These are phyloP conservation scores for Pteropus alecto DNA, from an alignment of 2,113 vertebrate species.

Conservation along the genomic window DNA sequence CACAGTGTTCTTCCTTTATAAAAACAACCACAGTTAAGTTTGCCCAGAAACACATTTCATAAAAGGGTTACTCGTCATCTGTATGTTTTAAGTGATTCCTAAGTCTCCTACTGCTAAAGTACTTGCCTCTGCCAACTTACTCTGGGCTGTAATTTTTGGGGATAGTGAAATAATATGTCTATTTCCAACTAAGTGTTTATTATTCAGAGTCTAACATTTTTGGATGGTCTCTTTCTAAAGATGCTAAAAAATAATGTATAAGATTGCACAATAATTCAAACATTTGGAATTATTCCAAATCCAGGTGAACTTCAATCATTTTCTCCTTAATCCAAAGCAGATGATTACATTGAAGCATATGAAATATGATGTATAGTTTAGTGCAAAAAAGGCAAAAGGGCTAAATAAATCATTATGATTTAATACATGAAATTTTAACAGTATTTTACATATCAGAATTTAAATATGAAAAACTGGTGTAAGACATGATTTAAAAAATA, in stretches of 20 bases:
- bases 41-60: neutral
- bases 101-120: neutral
- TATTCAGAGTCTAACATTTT: conserved; percentile 29
- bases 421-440: neutral
- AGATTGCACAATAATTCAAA: neutral
- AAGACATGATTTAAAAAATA: neutral
- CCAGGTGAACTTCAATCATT: conserved; percentile 43
- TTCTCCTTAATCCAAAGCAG: conserved; percentile 51
- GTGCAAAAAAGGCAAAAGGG: conserved; percentile 14
- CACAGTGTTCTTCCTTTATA: neutral
- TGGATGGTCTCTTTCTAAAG: neutral
- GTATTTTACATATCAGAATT: neutral
- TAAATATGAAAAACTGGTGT: neutral
- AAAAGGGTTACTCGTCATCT: neutral
- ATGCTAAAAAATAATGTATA: neutral
- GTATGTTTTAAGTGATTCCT: neutral
- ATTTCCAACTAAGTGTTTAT: neutral
- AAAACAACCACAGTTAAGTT: neutral
- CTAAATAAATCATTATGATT: neutral
- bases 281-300: conserved; percentile 41
- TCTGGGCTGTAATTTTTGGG: neutral
- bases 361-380: conserved; percentile 40
- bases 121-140: neutral
- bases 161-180: neutral
- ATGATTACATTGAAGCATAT: neutral